Percentiles rank a stretch among this genome's conserved stretches.
Evolutionary conservation across 2,888 invertebrate species (phyloP).

Genomic region (Allolobophora icterica): DNA sequence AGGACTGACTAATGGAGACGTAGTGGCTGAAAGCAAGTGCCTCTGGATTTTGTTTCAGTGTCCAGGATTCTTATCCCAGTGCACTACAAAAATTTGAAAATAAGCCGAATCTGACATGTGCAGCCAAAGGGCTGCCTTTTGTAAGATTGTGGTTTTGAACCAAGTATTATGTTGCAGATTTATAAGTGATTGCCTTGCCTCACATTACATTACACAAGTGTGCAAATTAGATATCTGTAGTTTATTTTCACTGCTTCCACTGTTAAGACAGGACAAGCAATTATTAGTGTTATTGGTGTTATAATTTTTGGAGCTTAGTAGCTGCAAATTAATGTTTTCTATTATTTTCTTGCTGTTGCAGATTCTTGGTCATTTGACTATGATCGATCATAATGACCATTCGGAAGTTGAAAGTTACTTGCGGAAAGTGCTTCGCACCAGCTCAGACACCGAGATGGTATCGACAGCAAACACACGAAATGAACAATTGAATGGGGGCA

Average conservation of each 20-base stretch:
- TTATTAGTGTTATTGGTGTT: background rate
- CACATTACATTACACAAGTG: background rate
- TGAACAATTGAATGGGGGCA: slow-evolving; percentile 4
- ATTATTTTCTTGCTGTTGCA: slow-evolving; percentile 20
- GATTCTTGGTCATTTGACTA: slow-evolving; percentile 37
- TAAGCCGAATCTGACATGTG: too few relatives aligned
- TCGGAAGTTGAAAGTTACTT: slow-evolving; percentile 87
- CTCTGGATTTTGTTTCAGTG: too few relatives aligned
- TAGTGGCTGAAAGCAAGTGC: too few relatives aligned
- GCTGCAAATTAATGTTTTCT: background rate
- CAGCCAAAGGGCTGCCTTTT: background rate
- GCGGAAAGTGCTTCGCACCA: slow-evolving; percentile 68
- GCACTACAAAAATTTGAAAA: too few relatives aligned
- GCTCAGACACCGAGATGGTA: slow-evolving; percentile 39
- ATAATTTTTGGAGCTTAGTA: background rate
- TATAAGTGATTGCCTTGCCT: background rate
- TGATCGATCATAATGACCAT: slow-evolving; percentile 64
- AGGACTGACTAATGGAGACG: too few relatives aligned
- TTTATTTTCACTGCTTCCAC: background rate
- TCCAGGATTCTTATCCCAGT: too few relatives aligned
- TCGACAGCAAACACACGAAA: slow-evolving; percentile 30
- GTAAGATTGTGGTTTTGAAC: background rate
- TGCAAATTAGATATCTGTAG: background rate
- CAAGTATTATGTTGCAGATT: background rate
- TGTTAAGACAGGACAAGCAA: background rate